These are phyloP conservation scores for Drosophila formosana DNA, from an alignment of 2,888 invertebrate species.

Conservation along the genomic window DNA sequence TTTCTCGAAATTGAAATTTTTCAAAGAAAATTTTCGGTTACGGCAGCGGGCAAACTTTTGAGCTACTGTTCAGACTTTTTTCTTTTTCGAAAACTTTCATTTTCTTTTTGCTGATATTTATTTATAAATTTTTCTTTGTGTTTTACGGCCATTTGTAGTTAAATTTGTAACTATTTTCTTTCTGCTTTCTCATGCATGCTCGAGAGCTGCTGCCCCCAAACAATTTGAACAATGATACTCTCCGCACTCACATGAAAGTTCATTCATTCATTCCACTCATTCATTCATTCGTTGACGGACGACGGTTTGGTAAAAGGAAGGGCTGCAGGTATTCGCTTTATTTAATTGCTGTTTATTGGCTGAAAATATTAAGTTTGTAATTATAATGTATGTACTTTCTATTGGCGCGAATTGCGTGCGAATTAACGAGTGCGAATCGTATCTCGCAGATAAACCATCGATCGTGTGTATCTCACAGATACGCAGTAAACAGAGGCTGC, in stretches of 20 bases:
- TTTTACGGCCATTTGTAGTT: conserved; percentile 41
- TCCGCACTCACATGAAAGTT: conserved; percentile 25
- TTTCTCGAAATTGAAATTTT: conserved; percentile 23
- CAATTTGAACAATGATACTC: conserved; percentile 20
- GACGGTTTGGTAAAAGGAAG: not conserved
- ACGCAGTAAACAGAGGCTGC: conserved; percentile 34
- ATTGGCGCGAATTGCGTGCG: conserved; percentile 44
- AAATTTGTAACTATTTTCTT: conserved; percentile 50
- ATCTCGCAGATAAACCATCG: conserved; percentile 25
- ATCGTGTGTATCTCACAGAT: conserved; percentile 34
- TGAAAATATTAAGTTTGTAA: conserved; percentile 20
- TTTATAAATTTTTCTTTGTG: conserved; percentile 43
- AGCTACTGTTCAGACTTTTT: conserved; percentile 1
- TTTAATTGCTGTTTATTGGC: conserved; percentile 22
- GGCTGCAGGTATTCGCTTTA: conserved; percentile 3
- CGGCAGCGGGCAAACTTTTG: not conserved
- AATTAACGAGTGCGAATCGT: conserved; percentile 27
- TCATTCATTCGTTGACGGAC: not conserved
- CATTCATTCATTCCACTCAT: conserved; percentile 1
- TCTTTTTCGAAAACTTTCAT: conserved; percentile 52
- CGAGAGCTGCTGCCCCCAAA: conserved; percentile 7
- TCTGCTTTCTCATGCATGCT: conserved; percentile 37
- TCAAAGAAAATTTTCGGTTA: conserved; percentile 36
- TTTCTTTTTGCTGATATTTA: conserved; percentile 59
- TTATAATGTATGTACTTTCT: conserved; percentile 32